Evolutionary conservation across 1,140 invertebrate species (phyloP).

Genomic region (Drosophila carrolli): DNA sequence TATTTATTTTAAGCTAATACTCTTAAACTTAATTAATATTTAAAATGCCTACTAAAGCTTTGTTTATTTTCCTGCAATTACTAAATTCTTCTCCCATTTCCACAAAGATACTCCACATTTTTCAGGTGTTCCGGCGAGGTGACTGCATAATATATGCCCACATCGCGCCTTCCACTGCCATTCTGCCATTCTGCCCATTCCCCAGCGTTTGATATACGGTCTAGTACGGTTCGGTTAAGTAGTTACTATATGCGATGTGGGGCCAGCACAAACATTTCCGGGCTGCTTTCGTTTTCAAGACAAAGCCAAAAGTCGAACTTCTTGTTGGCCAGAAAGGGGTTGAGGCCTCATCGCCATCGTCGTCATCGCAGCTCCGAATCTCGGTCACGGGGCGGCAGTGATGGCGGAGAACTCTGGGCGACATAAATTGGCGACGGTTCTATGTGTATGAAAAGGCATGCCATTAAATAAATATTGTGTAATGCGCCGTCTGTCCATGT

Average conservation of each 20-base stretch:
- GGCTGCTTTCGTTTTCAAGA: slow-evolving; percentile 73
- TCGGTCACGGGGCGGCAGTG: slow-evolving; percentile 36
- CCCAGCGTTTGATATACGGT: slow-evolving; percentile 29
- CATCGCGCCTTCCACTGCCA: slow-evolving; percentile 31
- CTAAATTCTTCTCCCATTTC: background rate
- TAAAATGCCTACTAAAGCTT: no score
- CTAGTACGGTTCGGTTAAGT: slow-evolving; percentile 46
- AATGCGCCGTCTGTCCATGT: slow-evolving; percentile 47
- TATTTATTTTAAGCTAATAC: no score
- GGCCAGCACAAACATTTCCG: slow-evolving; percentile 67
- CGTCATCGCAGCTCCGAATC: slow-evolving; percentile 44
- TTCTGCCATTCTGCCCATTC: background rate
- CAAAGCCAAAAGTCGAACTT: slow-evolving; percentile 61
- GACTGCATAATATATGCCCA: slow-evolving; percentile 59
- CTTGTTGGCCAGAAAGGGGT: slow-evolving; percentile 30
- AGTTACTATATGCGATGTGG: slow-evolving; percentile 40
- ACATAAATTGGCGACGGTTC: slow-evolving; percentile 64
- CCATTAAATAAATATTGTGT: slow-evolving; percentile 73
- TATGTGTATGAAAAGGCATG: slow-evolving; percentile 68
- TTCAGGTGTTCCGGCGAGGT: slow-evolving; percentile 18
- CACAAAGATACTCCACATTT: background rate
- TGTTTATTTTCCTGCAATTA: no score
- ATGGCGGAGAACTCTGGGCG: slow-evolving; percentile 8
- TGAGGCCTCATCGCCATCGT: slow-evolving; percentile 12
- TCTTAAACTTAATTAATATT: no score